These are phyloP conservation scores for Microctonus aethiopoides DNA, from an alignment of 2,888 invertebrate species.

Conservation along the genomic window DNA sequence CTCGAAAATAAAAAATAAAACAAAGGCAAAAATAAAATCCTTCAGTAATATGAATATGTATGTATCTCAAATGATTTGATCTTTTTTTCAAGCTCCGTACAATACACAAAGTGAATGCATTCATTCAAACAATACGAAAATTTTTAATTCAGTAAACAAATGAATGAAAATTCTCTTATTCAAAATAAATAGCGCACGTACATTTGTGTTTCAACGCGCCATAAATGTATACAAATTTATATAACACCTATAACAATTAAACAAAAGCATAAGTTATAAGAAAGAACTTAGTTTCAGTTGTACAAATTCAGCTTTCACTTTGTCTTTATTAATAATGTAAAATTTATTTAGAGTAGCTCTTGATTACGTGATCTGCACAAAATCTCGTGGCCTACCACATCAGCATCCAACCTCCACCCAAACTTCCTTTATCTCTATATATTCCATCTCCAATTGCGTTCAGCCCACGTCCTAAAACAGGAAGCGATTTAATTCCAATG, in stretches of 20 bases:
- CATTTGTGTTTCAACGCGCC: too few relatives aligned
- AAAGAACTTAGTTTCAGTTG: not conserved
- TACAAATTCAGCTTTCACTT: not conserved
- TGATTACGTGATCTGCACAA: conserved; percentile 15
- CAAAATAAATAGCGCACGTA: too few relatives aligned
- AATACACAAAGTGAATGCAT: not conserved
- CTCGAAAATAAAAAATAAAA: conserved; percentile 1
- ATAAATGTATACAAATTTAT: too few relatives aligned
- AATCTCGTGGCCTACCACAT: conserved; percentile 18
- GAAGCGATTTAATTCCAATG: conserved; percentile 17
- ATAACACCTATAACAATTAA: too few relatives aligned
- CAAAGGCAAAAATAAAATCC: too few relatives aligned
- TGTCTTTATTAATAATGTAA: conserved; percentile 3
- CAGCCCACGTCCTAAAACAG: not conserved
- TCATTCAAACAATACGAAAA: not conserved
- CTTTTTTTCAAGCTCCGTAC: not conserved
- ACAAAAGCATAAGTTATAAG: too few relatives aligned
- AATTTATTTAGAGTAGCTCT: not conserved
- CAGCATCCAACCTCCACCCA: not conserved
- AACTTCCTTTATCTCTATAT: not conserved
- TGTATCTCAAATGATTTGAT: not conserved
- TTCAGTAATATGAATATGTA: conserved; percentile 18
- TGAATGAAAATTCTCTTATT: too few relatives aligned
- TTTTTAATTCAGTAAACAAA: not conserved
- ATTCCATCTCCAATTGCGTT: not conserved